Conservation (phyloP, 2,113 vertebrate species). For the Columba janthina region DNA sequence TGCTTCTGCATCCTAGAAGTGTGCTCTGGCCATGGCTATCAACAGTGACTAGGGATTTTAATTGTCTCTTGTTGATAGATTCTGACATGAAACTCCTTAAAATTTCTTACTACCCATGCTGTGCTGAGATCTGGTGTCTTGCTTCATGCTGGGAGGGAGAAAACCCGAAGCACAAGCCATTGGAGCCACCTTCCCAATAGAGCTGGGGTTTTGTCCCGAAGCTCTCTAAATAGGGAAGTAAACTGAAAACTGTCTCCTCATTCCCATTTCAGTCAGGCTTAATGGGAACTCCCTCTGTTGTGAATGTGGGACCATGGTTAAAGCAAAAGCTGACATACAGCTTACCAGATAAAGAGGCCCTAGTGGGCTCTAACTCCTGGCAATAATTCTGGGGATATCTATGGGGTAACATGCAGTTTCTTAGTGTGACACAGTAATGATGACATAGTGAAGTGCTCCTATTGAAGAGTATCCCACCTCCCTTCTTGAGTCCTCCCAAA, state of each 20-base stretch:
- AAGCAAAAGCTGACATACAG: not conserved
- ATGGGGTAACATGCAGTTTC: not conserved
- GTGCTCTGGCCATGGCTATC: not conserved
- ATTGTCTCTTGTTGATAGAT: not conserved
- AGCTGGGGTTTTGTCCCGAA: not conserved
- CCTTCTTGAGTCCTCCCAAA: not conserved
- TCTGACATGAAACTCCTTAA: not conserved
- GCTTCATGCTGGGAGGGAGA: not conserved
- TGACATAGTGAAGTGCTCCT: not conserved
- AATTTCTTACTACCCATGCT: not conserved
- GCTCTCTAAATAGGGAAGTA: not conserved
- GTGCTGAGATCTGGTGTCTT: not conserved
- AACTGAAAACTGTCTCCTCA: not conserved
- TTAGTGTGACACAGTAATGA: not conserved
- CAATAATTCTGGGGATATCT: not conserved
- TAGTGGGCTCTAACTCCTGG: not conserved
- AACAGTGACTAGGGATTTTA: not conserved
- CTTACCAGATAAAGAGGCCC: not conserved
- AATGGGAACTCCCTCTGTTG: not conserved
- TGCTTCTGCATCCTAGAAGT: not conserved
- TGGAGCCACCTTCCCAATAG: not conserved
- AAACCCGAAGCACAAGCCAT: not conserved
- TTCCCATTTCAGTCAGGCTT: not conserved
- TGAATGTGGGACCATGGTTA: not conserved
- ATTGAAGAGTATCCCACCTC: not conserved